Conservation (phyloP, 2,888 invertebrate species). For the Drosophila vallismaia region DNA sequence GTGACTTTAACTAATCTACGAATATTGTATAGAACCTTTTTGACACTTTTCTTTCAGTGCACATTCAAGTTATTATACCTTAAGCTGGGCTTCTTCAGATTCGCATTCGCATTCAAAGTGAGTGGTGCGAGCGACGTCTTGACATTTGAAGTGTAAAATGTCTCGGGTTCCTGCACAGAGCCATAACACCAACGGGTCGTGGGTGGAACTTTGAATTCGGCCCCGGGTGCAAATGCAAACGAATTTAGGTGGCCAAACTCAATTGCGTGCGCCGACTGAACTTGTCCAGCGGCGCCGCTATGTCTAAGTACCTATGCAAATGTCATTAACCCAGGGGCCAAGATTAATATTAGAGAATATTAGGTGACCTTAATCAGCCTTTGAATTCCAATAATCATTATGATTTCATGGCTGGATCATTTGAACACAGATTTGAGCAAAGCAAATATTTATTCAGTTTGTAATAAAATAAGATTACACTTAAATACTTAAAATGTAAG, state of each 20-base stretch:
- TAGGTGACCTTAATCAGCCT: slow-evolving; percentile 24
- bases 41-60: not conserved
- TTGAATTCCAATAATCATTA: slow-evolving; percentile 12
- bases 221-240: slow-evolving; percentile 31
- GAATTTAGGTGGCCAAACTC: slow-evolving; percentile 63
- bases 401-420: not conserved
- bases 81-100: slow-evolving; percentile 34
- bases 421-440: not conserved
- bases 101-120: slow-evolving; percentile 8
- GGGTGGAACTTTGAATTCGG: not conserved
- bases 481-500: too few species aligned
- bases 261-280: slow-evolving; percentile 45
- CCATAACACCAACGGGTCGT: slow-evolving; percentile 13
- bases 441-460: not conserved
- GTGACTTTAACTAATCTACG: not conserved
- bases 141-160: slow-evolving; percentile 49
- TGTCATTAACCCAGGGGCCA: slow-evolving; percentile 42
- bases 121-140: slow-evolving; percentile 22
- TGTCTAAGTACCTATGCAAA: slow-evolving; percentile 27
- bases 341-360: slow-evolving; percentile 24
- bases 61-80: slow-evolving; percentile 18
- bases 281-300: slow-evolving; percentile 23
- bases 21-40: too few species aligned
- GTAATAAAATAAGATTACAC: not conserved
- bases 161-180: slow-evolving; percentile 21